Conservation (phyloP, 2,113 vertebrate genomes). For the Nicator chloris region DNA sequence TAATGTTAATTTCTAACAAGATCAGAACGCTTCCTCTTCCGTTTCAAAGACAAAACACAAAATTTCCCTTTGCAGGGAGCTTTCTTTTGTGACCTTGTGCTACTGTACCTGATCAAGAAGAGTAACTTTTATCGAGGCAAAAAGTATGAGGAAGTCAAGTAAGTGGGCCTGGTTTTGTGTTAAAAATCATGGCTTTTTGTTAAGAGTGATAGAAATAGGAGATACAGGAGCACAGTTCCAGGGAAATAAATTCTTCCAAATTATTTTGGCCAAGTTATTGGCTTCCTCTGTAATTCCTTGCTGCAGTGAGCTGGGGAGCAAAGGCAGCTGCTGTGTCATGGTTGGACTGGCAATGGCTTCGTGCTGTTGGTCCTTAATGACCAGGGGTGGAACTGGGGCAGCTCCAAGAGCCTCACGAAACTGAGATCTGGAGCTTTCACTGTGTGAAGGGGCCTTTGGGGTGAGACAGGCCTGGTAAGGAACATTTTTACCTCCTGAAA, state of each 20-base stretch:
- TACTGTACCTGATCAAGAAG: slow-evolving; percentile 92
- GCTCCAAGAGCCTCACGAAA: neutral
- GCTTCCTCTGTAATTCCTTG: neutral
- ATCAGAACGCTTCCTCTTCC: neutral
- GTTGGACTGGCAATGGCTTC: neutral
- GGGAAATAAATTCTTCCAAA: neutral
- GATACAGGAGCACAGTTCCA: neutral
- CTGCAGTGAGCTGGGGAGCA: neutral
- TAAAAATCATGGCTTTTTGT: neutral
- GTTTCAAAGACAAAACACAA: neutral
- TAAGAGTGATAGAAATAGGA: neutral
- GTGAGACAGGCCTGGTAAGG: neutral
- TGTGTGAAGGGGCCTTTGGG: neutral
- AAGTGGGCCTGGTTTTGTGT: slow-evolving; percentile 33
- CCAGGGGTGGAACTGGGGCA: neutral
- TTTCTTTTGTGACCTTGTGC: slow-evolving; percentile 91
- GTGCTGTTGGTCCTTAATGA: neutral
- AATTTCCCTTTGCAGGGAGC: slow-evolving; percentile 78
- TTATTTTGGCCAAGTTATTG: neutral
- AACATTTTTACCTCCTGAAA: neutral
- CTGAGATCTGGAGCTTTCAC: neutral
- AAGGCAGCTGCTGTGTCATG: neutral
- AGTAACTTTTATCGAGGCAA: slow-evolving; percentile 90
- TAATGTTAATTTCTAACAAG: neutral
- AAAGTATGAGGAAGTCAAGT: slow-evolving; percentile 94